A percentile compares a stretch with the other conserved stretches of the same genome.
phyloP scores from a whole-genome alignment of 2,888 invertebrate species.

The Tolmerus cingulatus region DNA sequence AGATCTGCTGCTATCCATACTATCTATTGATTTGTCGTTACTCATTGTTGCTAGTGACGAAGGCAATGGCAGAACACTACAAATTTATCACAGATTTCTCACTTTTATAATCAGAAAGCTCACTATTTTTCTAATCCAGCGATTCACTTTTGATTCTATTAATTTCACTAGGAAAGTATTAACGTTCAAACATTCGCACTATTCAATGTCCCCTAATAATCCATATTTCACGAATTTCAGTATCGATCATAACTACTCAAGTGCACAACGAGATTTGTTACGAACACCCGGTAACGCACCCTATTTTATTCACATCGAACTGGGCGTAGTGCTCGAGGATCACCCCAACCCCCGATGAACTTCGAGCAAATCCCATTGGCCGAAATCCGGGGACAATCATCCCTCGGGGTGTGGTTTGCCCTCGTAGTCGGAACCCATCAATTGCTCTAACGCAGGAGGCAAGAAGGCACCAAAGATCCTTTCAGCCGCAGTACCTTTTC shows the following conservation, averaged over 20 bases:
- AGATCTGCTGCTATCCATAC: not conserved
- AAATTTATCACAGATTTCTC: not conserved
- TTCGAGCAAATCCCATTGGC: not conserved
- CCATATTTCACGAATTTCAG: not conserved
- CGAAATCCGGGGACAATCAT: not conserved
- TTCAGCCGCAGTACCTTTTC: not conserved
- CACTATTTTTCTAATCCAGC: not conserved
- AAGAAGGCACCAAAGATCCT: slow-evolving; percentile 18
- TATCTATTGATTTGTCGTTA: not conserved
- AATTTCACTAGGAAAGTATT: not conserved
- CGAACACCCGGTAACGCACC: not conserved
- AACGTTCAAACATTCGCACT: not conserved
- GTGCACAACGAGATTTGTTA: not conserved
- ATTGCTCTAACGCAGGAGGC: not conserved
- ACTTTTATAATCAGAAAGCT: not conserved
- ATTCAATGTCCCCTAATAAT: not conserved
- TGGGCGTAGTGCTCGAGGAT: not conserved
- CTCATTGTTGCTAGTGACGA: not conserved
- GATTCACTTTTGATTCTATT: not conserved
- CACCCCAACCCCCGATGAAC: not conserved
- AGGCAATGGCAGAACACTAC: not conserved
- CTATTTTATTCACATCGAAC: not conserved
- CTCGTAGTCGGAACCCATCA: not conserved
- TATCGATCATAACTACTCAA: not conserved
- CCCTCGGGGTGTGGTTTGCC: not conserved